These are phyloP conservation scores for Heloderma charlesbogerti DNA, from an alignment of 2,113 vertebrate genomes.

Conservation along the genomic window DNA sequence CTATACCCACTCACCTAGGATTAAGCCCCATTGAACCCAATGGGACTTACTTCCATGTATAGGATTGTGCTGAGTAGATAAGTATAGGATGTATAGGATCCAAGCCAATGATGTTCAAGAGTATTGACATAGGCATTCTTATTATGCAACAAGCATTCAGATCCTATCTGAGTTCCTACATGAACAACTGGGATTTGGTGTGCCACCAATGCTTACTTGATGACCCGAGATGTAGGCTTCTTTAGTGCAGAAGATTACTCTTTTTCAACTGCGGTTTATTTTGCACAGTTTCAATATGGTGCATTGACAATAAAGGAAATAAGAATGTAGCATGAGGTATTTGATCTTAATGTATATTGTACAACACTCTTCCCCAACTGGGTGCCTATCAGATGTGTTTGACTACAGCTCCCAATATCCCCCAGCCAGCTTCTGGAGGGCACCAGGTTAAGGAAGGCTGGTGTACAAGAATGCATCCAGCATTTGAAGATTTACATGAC, in stretches of 20 bases:
- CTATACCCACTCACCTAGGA: not conserved
- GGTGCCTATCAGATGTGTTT: too few species aligned
- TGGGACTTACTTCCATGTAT: not conserved
- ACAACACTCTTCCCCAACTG: too few species aligned
- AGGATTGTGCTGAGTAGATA: not conserved
- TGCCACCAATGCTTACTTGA: not conserved
- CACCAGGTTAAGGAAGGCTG: too few species aligned
- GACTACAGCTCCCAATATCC: too few species aligned
- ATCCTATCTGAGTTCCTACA: too few species aligned
- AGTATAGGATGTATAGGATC: not conserved
- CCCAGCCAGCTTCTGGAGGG: too few species aligned
- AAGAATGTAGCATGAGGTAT: not conserved
- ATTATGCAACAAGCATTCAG: not conserved
- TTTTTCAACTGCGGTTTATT: not conserved
- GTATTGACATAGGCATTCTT: not conserved
- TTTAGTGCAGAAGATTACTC: not conserved
- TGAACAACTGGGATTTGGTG: not conserved
- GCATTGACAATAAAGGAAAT: not conserved
- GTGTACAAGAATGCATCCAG: not conserved
- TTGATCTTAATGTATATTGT: not conserved
- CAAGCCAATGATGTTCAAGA: not conserved
- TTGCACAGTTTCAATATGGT: not conserved
- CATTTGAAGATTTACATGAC: not conserved
- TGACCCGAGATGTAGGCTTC: not conserved
- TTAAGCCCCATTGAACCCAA: not conserved